A percentile compares a stretch with the other conserved stretches of the same genome.
Evolutionary conservation across 2,113 vertebrate species (phyloP).

Genomic region (Bujurquina vittata): DNA sequence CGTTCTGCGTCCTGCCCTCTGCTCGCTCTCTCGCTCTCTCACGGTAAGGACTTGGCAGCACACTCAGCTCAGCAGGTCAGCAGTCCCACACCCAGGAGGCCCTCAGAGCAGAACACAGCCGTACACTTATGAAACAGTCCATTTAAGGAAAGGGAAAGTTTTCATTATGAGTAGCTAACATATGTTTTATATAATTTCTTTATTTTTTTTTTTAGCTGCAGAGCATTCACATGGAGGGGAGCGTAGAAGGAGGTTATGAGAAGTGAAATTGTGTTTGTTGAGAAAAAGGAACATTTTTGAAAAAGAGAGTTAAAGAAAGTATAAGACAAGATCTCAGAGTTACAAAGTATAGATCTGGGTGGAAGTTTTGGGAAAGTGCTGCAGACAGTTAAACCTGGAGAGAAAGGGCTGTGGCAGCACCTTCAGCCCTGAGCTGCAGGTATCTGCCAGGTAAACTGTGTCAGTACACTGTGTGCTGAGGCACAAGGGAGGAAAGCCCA

Average conservation of each 20-base stretch:
- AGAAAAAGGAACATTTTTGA: not conserved
- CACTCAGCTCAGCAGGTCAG: conserved; percentile 60
- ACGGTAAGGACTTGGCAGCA: conserved; percentile 62
- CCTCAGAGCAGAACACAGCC: conserved; percentile 47
- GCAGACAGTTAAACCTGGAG: not conserved
- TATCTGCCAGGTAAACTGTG: conserved; percentile 18
- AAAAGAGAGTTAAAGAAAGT: not conserved
- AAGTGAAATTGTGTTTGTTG: not conserved
- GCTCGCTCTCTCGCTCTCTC: conserved; percentile 47
- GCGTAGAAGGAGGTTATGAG: not conserved
- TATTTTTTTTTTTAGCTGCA: not conserved
- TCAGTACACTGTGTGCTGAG: conserved; percentile 21
- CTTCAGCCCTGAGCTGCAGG: conserved; percentile 5
- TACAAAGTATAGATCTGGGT: not conserved
- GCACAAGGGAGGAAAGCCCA: conserved; percentile 6
- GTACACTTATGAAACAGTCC: conserved; percentile 60
- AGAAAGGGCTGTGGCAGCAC: not conserved
- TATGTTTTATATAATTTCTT: conserved; percentile 39
- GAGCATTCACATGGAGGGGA: not conserved
- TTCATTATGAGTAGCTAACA: conserved; percentile 28
- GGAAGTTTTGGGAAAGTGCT: not conserved
- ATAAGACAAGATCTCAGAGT: not conserved
- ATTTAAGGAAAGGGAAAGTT: conserved; percentile 30
- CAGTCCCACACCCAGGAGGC: conserved; percentile 62
- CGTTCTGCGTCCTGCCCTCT: conserved; percentile 51